Evolutionary conservation across 2,797 vertebrate genomes (phyloP).

Genomic region (Monodelphis domestica): DNA sequence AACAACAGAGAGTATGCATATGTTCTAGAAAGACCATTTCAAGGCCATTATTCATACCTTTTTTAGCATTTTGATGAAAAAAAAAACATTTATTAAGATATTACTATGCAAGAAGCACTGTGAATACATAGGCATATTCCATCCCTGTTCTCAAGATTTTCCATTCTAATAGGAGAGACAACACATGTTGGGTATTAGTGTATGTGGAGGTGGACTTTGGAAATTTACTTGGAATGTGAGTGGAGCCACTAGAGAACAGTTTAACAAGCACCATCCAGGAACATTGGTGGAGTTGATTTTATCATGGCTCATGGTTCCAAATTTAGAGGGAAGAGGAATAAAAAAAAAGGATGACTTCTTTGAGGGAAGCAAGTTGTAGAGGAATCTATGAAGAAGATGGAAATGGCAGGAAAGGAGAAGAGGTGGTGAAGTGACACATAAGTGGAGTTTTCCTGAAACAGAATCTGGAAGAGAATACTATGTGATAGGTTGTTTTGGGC

Average conservation of each 20-base stretch:
- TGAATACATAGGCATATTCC: background rate
- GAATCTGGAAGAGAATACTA: background rate
- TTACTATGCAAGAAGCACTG: background rate
- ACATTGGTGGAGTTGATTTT: background rate
- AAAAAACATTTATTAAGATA: background rate
- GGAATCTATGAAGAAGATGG: background rate
- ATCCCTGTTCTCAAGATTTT: background rate
- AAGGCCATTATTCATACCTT: constrained; percentile 54
- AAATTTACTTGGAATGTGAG: background rate
- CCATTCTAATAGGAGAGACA: background rate
- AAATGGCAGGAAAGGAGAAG: background rate
- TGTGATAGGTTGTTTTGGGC: constrained; percentile 19
- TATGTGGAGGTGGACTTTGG: background rate
- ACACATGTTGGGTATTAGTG: background rate
- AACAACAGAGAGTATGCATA: too few species aligned
- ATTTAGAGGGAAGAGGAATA: background rate
- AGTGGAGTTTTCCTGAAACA: background rate
- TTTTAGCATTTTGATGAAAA: constrained; percentile 60
- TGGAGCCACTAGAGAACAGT: background rate
- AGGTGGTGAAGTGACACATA: background rate
- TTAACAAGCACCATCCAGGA: background rate
- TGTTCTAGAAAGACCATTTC: constrained; percentile 46
- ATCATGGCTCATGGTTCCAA: background rate
- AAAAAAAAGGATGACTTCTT: background rate
- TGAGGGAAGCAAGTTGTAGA: background rate